Conservation (phyloP, 2,888 invertebrate species). For the Hirudinaria manillensis region DNA sequence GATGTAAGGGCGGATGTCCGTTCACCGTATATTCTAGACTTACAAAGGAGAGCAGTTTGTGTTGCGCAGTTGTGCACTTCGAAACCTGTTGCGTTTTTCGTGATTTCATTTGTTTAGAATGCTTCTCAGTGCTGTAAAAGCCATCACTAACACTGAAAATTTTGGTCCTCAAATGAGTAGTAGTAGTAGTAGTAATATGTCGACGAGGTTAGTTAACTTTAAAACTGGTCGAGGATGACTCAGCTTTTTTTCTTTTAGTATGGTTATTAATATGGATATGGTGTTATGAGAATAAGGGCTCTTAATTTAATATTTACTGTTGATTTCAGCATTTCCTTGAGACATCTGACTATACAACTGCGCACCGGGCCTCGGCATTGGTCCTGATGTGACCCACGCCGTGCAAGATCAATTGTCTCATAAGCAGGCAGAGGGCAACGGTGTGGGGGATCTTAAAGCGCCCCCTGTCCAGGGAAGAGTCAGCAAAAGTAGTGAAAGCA, state of each 20-base stretch:
- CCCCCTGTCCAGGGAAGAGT: slow-evolving; percentile 60
- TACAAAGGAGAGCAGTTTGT: neutral
- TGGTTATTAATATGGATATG: neutral
- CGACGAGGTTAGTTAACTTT: slow-evolving; percentile 42
- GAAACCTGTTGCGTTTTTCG: neutral
- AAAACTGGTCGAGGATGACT: too few species aligned
- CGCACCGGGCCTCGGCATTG: slow-evolving; percentile 99
- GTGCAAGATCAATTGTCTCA: slow-evolving; percentile 55
- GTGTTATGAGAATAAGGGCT: neutral
- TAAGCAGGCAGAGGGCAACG: slow-evolving; percentile 66
- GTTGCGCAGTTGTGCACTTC: neutral
- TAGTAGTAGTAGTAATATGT: slow-evolving; percentile 45
- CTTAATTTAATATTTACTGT: neutral
- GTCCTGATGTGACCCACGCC: slow-evolving; percentile 98
- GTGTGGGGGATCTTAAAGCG: slow-evolving; percentile 67
- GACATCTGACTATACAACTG: slow-evolving; percentile 68
- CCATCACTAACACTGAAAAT: slow-evolving; percentile 51
- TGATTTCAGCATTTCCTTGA: slow-evolving; percentile 1
- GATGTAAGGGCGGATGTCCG: too few species aligned
- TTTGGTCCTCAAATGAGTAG: slow-evolving; percentile 50
- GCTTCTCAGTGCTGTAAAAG: slow-evolving; percentile 48
- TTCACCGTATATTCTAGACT: slow-evolving; percentile 2
- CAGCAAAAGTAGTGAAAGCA: slow-evolving; percentile 26
- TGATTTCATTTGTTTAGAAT: slow-evolving; percentile 22
- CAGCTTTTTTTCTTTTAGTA: neutral